These are phyloP conservation scores for Pygocentrus nattereri DNA, from an alignment of 2,797 vertebrate species.

Conservation along the genomic window DNA sequence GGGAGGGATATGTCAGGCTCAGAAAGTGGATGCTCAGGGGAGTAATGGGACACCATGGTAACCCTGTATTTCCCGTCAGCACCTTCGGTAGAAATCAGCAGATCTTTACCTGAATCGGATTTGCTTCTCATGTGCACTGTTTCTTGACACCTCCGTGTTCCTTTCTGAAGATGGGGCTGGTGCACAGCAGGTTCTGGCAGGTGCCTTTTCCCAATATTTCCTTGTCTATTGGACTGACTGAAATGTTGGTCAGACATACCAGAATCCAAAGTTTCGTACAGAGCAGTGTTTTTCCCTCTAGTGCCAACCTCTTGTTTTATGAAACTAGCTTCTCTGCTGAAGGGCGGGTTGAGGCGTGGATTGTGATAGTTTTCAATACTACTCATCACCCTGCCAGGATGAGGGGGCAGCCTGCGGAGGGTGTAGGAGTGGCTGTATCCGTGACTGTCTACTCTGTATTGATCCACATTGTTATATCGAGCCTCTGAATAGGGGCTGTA, in stretches of 20 bases:
- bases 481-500: slow-evolving; percentile 85
- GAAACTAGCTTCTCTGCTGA: slow-evolving; percentile 83
- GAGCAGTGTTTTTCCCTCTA: slow-evolving; percentile 78
- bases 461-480: slow-evolving; percentile 82
- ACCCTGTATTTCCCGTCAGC: slow-evolving; percentile 79
- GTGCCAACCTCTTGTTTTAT: slow-evolving; percentile 79
- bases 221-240: slow-evolving; percentile 86
- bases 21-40: slow-evolving; percentile 65
- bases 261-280: slow-evolving; percentile 85
- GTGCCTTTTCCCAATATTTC: slow-evolving; percentile 81
- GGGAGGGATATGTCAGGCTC: slow-evolving; percentile 75
- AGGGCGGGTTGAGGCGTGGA: slow-evolving; percentile 70
- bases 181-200: slow-evolving; percentile 78
- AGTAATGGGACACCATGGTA: slow-evolving; percentile 67
- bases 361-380: slow-evolving; percentile 80
- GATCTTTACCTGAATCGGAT: slow-evolving; percentile 92
- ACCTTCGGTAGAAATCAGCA: slow-evolving; percentile 84
- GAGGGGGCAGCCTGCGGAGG: slow-evolving; percentile 73
- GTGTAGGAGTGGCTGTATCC: slow-evolving; percentile 85
- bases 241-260: slow-evolving; percentile 87
- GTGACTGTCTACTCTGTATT: slow-evolving; percentile 79
- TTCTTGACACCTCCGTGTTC: slow-evolving; percentile 74
- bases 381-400: slow-evolving; percentile 75
- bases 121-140: slow-evolving; percentile 89
- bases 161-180: slow-evolving; percentile 73